Evolutionary conservation across 2,888 invertebrate species (phyloP).

Genomic region (Tenthredo notha): DNA sequence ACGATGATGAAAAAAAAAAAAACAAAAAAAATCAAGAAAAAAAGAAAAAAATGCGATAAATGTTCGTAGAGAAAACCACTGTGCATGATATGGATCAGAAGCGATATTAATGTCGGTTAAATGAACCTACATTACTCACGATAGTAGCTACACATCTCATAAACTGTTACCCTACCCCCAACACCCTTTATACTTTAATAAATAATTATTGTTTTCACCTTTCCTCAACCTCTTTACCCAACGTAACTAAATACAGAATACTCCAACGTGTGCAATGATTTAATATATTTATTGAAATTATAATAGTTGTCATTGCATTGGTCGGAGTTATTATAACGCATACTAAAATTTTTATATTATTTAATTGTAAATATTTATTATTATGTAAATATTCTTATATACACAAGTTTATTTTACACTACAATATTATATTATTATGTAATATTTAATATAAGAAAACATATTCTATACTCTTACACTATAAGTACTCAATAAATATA

Average conservation of each 20-base stretch:
- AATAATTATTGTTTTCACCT: slow-evolving; percentile 35
- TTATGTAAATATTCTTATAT: slow-evolving; percentile 74
- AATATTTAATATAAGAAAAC: slow-evolving; percentile 74
- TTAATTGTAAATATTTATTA: slow-evolving; percentile 72
- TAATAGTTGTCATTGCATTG: slow-evolving; percentile 34
- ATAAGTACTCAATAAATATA: slow-evolving; percentile 78
- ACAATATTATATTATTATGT: slow-evolving; percentile 73
- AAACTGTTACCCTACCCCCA: slow-evolving; percentile 30
- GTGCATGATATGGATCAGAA: slow-evolving; percentile 46
- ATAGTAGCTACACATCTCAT: slow-evolving; percentile 46
- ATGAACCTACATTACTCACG: slow-evolving; percentile 30
- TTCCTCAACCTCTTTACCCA: slow-evolving; percentile 8
- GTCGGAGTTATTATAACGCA: background rate
- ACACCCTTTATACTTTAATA: slow-evolving; percentile 25
- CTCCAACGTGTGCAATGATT: slow-evolving; percentile 32
- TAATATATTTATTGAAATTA: slow-evolving; percentile 9
- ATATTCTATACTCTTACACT: slow-evolving; percentile 78
- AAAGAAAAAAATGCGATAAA: slow-evolving; percentile 38
- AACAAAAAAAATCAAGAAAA: slow-evolving; percentile 20
- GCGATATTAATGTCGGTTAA: slow-evolving; percentile 47
- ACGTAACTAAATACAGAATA: background rate
- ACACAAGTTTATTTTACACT: slow-evolving; percentile 71
- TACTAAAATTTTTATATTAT: slow-evolving; percentile 39
- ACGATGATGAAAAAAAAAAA: slow-evolving; percentile 17
- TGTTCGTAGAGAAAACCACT: slow-evolving; percentile 48